Conservation (phyloP, 2,888 invertebrate genomes). For the Dyspetes luteomarginatus region DNA sequence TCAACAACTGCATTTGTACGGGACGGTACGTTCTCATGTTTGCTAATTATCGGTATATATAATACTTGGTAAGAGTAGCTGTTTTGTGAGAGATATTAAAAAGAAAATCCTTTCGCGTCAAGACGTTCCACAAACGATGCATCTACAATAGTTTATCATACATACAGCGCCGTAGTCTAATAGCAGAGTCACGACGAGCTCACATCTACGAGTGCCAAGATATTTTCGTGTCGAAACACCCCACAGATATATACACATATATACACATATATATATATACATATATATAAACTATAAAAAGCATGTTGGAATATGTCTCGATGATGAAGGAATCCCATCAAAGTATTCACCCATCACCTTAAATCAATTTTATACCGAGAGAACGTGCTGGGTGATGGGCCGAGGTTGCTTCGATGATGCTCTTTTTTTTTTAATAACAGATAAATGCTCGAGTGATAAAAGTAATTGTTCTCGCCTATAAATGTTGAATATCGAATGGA, state of each 20-base stretch:
- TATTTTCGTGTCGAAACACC: slow-evolving; percentile 41
- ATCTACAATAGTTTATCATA: slow-evolving; percentile 37
- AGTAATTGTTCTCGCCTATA: too few relatives aligned
- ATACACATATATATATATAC: too few relatives aligned
- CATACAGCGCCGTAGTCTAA: slow-evolving; percentile 10
- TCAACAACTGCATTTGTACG: background rate
- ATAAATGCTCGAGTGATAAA: too few relatives aligned
- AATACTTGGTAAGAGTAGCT: background rate
- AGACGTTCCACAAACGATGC: slow-evolving; percentile 4
- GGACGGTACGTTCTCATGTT: background rate
- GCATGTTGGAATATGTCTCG: background rate
- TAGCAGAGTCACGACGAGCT: background rate
- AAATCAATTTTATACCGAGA: slow-evolving; percentile 3
- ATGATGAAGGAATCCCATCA: slow-evolving; percentile 9
- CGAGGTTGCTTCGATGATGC: slow-evolving; percentile 3
- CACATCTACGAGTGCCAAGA: slow-evolving; percentile 2
- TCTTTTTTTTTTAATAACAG: background rate
- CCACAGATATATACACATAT: background rate
- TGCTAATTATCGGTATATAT: background rate
- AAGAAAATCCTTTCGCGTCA: slow-evolving; percentile 3
- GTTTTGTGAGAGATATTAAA: slow-evolving; percentile 7
- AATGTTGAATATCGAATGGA: background rate
- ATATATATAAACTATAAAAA: background rate
- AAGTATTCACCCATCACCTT: background rate
- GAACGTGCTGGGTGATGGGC: slow-evolving; percentile 14